Conservation (phyloP, 2,113 vertebrate species). For the Aphyosemion australe region DNA sequence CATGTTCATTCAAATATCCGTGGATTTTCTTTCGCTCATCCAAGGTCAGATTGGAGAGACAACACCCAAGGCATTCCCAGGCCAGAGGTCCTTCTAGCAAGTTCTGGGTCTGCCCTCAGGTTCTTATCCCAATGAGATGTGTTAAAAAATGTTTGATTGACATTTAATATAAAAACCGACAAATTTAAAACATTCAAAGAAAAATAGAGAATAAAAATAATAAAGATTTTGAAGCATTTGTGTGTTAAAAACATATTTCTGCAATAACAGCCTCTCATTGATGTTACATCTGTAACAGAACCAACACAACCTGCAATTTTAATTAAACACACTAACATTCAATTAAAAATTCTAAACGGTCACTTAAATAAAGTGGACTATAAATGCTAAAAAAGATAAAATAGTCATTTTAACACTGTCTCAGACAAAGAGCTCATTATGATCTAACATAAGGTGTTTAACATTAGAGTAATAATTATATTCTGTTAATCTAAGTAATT, state of each 20-base stretch:
- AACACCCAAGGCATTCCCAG: too few relatives aligned
- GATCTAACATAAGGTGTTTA: not conserved
- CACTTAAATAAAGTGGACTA: not conserved
- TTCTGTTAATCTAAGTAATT: conserved; percentile 3
- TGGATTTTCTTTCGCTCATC: too few relatives aligned
- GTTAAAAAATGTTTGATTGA: not conserved
- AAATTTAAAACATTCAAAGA: too few relatives aligned
- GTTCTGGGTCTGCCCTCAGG: too few relatives aligned
- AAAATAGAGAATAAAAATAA: too few relatives aligned
- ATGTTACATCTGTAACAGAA: too few relatives aligned
- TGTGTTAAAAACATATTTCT: too few relatives aligned
- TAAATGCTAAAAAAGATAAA: not conserved
- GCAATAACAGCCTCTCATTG: too few relatives aligned
- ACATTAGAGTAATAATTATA: conserved; percentile 12
- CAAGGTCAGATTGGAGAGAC: too few relatives aligned
- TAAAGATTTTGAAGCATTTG: too few relatives aligned
- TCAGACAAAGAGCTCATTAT: not conserved
- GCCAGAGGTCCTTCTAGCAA: too few relatives aligned
- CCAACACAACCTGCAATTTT: not conserved
- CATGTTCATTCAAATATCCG: too few relatives aligned
- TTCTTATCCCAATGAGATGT: not conserved
- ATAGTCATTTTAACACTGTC: not conserved
- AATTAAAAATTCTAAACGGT: not conserved
- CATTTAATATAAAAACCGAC: not conserved
- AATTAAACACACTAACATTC: not conserved